phyloP scores from a whole-genome alignment of 64 coral and sea anemone species.

The Platygyra sinensis region DNA sequence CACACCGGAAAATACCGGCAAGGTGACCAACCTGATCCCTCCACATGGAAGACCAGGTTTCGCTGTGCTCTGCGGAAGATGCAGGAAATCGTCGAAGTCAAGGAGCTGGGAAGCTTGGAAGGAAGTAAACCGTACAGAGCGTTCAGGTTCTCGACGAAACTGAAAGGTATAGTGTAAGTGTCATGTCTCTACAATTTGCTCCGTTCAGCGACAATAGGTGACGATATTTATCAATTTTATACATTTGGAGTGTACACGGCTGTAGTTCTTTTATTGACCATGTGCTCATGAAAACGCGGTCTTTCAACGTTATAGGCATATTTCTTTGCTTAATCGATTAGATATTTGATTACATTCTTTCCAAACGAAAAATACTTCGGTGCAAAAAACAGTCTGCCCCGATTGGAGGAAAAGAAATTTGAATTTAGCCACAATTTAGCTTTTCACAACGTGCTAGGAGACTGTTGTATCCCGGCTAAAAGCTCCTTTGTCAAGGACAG shows the following conservation, averaged over 20 bases:
- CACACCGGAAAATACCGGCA: conserved; percentile 74
- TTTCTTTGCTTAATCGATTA: background rate
- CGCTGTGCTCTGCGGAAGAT: conserved; percentile 91
- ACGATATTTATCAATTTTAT: background rate
- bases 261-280: background rate
- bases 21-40: conserved; percentile 79
- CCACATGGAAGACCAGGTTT: conserved; percentile 89
- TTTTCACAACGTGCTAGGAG: too few relatives aligned
- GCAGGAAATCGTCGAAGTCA: conserved; percentile 81
- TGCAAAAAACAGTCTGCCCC: background rate
- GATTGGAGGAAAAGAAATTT: background rate
- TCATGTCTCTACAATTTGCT: background rate
- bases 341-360: background rate
- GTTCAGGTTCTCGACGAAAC: conserved; percentile 77
- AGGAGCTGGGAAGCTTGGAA: conserved; percentile 56
- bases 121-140: conserved; percentile 73
- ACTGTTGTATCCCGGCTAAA: too few relatives aligned
- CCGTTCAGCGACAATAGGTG: background rate
- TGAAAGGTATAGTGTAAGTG: conserved; percentile 40
- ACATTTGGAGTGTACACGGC: background rate
- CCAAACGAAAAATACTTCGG: background rate
- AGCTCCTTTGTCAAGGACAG: too few relatives aligned
- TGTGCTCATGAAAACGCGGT: background rate
- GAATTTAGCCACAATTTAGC: too few relatives aligned
- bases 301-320: background rate